Conservation (phyloP, 2,797 vertebrate genomes). For the Scolopax rusticola region DNA sequence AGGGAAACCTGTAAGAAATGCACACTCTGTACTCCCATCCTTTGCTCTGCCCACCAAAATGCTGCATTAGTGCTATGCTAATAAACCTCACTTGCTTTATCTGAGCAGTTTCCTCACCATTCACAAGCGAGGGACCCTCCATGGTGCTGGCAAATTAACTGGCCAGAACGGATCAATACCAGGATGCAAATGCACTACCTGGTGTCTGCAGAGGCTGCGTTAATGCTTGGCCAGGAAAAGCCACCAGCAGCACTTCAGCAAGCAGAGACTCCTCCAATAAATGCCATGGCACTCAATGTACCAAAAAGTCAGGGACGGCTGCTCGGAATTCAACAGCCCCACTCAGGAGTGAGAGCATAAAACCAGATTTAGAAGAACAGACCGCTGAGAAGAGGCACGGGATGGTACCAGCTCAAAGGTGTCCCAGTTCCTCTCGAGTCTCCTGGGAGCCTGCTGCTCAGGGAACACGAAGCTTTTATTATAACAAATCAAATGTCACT, state of each 20-base stretch:
- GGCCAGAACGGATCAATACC: neutral
- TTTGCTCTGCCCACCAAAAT: neutral
- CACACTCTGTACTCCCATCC: neutral
- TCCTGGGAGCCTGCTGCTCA: neutral
- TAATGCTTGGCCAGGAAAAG: neutral
- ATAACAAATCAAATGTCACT: neutral
- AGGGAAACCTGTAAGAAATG: neutral
- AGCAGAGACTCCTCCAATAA: neutral
- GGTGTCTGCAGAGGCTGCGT: neutral
- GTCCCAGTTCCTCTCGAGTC: neutral
- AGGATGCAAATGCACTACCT: neutral
- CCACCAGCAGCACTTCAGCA: neutral
- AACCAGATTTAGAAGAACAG: neutral
- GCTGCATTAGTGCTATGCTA: neutral
- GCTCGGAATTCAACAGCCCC: neutral
- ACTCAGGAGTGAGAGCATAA: neutral
- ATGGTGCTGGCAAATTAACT: accelerated
- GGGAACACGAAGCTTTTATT: neutral
- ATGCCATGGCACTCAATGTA: neutral
- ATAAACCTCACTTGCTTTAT: neutral
- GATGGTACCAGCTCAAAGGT: neutral
- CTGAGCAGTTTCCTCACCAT: neutral
- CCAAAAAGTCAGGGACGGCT: neutral
- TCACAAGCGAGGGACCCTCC: neutral
- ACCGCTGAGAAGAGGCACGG: neutral